Conservation (phyloP, 2,888 invertebrate species). For the Dryomyza anilis region DNA sequence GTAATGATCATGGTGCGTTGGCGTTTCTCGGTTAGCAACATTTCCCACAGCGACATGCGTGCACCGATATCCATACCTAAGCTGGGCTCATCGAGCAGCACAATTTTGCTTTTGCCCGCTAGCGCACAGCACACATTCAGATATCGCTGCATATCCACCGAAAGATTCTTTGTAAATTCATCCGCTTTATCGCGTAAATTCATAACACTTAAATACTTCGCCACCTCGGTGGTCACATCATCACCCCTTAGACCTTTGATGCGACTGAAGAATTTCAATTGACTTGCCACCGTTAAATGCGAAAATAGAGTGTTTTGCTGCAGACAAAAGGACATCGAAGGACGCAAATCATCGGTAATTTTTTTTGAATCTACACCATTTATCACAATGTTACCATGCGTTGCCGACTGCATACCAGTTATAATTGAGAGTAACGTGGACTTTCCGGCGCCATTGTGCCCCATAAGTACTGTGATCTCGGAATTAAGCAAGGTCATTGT, state of each 20-base stretch:
- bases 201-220: constrained; percentile 67
- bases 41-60: constrained; percentile 77
- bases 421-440: constrained; percentile 90
- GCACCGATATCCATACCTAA: constrained; percentile 83
- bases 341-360: constrained; percentile 64
- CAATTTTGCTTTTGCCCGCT: constrained; percentile 73
- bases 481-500: constrained; percentile 76
- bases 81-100: constrained; percentile 76
- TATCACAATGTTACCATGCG: constrained; percentile 69
- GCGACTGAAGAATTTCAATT: constrained; percentile 78
- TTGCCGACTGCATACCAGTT: constrained; percentile 72
- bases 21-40: constrained; percentile 72
- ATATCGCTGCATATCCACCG: constrained; percentile 74
- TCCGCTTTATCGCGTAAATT: constrained; percentile 68
- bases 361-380: constrained; percentile 69
- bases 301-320: constrained; percentile 69
- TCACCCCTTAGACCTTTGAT: constrained; percentile 67
- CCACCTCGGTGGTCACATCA: constrained; percentile 64
- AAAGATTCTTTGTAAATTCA: constrained; percentile 65
- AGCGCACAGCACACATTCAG: constrained; percentile 75
- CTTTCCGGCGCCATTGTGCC: constrained; percentile 78
- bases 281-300: constrained; percentile 78
- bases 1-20: constrained; percentile 79
- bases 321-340: constrained; percentile 75
- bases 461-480: constrained; percentile 68